phyloP scores from a whole-genome alignment of 1,140 invertebrate genomes.

The Caenorhabditis inopinata region DNA sequence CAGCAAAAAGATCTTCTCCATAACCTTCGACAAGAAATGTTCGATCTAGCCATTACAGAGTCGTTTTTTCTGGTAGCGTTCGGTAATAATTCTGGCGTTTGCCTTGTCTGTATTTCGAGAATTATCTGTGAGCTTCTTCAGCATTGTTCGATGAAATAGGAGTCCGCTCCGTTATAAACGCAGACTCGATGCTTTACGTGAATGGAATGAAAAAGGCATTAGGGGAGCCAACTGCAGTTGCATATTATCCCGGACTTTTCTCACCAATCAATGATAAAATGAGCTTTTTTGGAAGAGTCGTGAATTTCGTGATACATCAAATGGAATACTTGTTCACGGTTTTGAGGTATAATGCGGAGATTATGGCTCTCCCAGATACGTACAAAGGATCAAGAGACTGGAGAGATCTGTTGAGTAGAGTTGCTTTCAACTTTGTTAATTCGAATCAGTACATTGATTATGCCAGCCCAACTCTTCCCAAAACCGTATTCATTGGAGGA shows the following conservation, averaged over 20 bases:
- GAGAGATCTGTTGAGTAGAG: not conserved
- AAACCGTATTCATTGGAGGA: slow-evolving; percentile 42
- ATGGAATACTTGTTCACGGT: not conserved
- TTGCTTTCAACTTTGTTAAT: slow-evolving; percentile 21
- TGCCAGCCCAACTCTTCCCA: slow-evolving; percentile 12
- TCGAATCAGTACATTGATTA: slow-evolving; percentile 35
- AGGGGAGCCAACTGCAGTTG: slow-evolving; percentile 4
- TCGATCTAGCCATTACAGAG: not conserved
- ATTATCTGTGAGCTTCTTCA: not conserved
- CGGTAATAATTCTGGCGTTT: too few relatives aligned
- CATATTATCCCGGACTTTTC: slow-evolving; percentile 2
- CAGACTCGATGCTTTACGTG: not conserved
- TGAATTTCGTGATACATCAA: not conserved
- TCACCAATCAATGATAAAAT: slow-evolving; percentile 28
- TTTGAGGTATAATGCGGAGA: not conserved
- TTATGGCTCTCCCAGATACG: not conserved
- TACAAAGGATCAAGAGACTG: not conserved
- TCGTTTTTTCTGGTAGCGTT: not conserved
- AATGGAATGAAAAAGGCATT: not conserved
- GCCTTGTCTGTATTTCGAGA: too few relatives aligned
- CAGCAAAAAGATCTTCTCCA: not conserved
- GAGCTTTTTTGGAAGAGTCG: slow-evolving; percentile 1
- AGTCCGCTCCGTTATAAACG: not conserved
- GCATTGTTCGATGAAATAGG: slow-evolving; percentile 24
- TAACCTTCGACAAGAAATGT: not conserved